Evolutionary conservation across 2,888 invertebrate genomes (phyloP).

Genomic region (Bombyx huttoni): DNA sequence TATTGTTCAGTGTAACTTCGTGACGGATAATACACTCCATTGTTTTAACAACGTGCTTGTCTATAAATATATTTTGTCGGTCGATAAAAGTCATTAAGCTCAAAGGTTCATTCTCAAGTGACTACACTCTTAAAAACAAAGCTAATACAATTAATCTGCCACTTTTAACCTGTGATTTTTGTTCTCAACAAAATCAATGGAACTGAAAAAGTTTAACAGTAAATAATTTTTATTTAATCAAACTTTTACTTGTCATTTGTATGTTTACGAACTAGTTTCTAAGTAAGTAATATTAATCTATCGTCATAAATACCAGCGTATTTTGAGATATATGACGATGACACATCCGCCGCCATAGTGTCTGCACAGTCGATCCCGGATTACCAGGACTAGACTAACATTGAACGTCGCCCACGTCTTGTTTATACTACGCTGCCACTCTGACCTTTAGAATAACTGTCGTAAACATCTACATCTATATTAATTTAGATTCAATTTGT

Average conservation of each 20-base stretch:
- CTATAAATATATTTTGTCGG: neutral
- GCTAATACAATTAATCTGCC: no score
- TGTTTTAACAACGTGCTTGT: neutral
- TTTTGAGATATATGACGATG: neutral
- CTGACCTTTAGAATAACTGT: neutral
- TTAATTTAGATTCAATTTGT: neutral
- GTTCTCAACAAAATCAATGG: no score
- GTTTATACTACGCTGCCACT: constrained; percentile 5
- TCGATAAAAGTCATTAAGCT: neutral
- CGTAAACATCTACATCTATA: neutral
- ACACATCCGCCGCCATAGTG: constrained; percentile 17
- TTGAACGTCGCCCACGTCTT: constrained; percentile 22
- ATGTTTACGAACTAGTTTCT: no score
- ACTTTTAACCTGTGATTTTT: no score
- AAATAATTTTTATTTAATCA: no score
- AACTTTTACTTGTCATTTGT: no score
- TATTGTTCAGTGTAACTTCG: neutral
- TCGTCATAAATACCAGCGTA: neutral
- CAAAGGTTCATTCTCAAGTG: neutral
- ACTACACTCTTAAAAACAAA: neutral
- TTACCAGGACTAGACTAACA: constrained; percentile 19
- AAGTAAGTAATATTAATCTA: neutral
- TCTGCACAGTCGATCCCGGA: constrained; percentile 19
- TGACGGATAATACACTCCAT: neutral
- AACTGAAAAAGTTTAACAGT: no score